These are phyloP conservation scores for Aricia artaxerxes DNA, from an alignment of 2,888 invertebrate genomes.

Conservation along the genomic window DNA sequence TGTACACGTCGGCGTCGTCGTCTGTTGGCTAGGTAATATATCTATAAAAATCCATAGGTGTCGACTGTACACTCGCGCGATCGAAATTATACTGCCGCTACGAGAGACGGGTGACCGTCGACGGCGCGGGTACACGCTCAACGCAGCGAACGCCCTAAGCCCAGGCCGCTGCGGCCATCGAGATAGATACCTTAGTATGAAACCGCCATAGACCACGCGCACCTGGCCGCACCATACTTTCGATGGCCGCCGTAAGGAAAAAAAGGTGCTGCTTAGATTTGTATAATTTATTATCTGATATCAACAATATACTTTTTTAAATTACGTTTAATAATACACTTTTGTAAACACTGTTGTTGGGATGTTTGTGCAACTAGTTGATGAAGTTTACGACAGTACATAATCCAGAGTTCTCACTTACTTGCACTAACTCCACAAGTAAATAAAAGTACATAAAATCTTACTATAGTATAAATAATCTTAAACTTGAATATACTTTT, in stretches of 20 bases:
- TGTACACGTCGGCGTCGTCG: too few relatives aligned
- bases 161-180: too few relatives aligned
- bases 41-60: too few relatives aligned
- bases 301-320: slow-evolving; percentile 6
- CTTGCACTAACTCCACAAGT: background rate
- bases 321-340: background rate
- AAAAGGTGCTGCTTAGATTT: slow-evolving; percentile 83
- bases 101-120: too few relatives aligned
- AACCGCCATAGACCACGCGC: too few relatives aligned
- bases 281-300: slow-evolving; percentile 61
- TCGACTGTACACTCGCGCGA: too few relatives aligned
- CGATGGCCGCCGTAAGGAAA: slow-evolving; percentile 51
- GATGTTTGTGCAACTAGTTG: background rate
- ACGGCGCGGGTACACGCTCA: too few relatives aligned
- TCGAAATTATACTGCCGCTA: too few relatives aligned
- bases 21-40: too few relatives aligned
- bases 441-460: background rate
- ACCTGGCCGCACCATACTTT: too few relatives aligned
- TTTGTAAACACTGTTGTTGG: background rate
- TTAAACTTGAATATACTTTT: background rate
- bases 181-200: too few relatives aligned
- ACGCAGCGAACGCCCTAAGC: too few relatives aligned
- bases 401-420: background rate
- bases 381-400: background rate
- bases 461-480: background rate